Percentiles rank a stretch among this genome's conserved stretches.
Evolutionary conservation across 2,797 vertebrate genomes (phyloP).

Genomic region (Oryzias dopingdopingensis): DNA sequence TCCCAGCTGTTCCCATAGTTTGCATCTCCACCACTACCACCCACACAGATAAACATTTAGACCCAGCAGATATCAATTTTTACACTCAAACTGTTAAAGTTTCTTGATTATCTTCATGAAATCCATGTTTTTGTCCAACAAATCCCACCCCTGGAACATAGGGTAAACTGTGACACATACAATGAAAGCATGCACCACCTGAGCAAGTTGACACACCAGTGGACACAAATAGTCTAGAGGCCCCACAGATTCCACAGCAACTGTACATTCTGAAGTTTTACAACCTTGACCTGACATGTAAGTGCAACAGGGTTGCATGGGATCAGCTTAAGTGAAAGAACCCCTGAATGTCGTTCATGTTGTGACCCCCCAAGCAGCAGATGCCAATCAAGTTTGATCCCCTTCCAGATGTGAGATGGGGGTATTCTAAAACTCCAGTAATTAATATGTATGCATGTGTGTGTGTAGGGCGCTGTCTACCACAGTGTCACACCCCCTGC

Average conservation of each 20-base stretch:
- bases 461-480: slow-evolving; percentile 56
- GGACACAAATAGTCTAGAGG: slow-evolving; percentile 59
- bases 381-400: slow-evolving; percentile 64
- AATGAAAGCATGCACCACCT: slow-evolving; percentile 35
- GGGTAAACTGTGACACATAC: slow-evolving; percentile 22
- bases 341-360: slow-evolving; percentile 54
- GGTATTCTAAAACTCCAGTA: slow-evolving; percentile 38
- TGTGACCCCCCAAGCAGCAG: slow-evolving; percentile 60
- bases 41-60: slow-evolving; percentile 44
- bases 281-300: slow-evolving; percentile 69
- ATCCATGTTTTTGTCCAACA: neutral
- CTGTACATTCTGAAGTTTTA: slow-evolving; percentile 75
- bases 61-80: neutral
- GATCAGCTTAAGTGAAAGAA: slow-evolving; percentile 70
- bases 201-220: slow-evolving; percentile 38
- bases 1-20: slow-evolving; percentile 55
- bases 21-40: slow-evolving; percentile 40
- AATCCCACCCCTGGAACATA: neutral
- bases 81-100: neutral
- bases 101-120: neutral
- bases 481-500: slow-evolving; percentile 72
- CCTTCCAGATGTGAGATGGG: slow-evolving; percentile 72
- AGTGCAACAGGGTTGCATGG: slow-evolving; percentile 58
- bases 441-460: slow-evolving; percentile 31
- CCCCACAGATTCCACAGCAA: slow-evolving; percentile 52